Evolutionary conservation across 2,888 invertebrate species (phyloP), one percentile per base, ranked within the genome.

Genomic region (Trachelus iudaicus): DNA sequence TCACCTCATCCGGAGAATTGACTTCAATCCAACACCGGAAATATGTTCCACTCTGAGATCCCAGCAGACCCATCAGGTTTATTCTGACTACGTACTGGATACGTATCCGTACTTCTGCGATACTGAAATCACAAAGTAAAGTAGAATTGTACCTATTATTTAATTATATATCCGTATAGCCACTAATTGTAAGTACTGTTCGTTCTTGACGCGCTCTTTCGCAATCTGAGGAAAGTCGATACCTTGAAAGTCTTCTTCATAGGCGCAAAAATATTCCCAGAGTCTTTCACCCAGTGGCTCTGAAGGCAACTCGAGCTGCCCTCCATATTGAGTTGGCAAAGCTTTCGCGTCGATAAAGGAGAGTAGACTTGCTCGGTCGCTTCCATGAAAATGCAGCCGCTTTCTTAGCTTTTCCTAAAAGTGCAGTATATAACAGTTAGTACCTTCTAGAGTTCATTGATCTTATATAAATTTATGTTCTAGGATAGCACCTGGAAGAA

Each of bases 351-450:
- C 94, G 6, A 96, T 91, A 80, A 94, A 93, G 69, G 94, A 90
- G 79, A 93, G 91, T 75, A 97, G 87, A 0, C 94, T 93, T 78
- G 94, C 93, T 86, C 92, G 93, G 87, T 96, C 94, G 23, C 93
- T 93, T 1, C 96, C 96, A 87, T 97, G 96, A 91, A 97, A 96
- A 86, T 93, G 93, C 78, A 97, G 94, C 88, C 97, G 94, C 80
- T 95, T 95, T 75, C 95, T 94, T 33, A 97, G 92, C 92, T 97
- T 98, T 88, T 97, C 96, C 82, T 95, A 93, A 11, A 81, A 79
- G 75, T 34, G 79, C 56, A 56, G 9, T 9, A 56, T 23, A 23
- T 23, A 9, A 23, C 0, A 15, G 23, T 56, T 56, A 56, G 0
- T 56, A 56, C 6, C 9, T 23, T 56, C 9, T 9, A 23, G 56